phyloP scores from a whole-genome alignment of 2,113 vertebrate genomes.

The Pelecanus crispus region DNA sequence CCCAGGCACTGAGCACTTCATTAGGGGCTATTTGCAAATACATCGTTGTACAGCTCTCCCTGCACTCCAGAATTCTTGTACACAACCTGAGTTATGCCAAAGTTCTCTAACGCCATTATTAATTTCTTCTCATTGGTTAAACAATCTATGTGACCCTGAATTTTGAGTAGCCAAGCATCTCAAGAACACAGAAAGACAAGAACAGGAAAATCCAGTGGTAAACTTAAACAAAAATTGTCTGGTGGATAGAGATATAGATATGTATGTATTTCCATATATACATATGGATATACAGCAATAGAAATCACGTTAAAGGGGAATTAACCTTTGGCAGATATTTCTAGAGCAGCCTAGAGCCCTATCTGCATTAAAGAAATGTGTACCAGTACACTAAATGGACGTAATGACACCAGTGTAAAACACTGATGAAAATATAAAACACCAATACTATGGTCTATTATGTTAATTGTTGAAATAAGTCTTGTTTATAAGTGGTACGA shows the following conservation, averaged over 20 bases:
- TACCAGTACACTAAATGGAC: neutral
- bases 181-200: neutral
- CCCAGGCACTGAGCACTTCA: neutral
- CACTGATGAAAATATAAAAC: neutral
- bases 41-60: neutral
- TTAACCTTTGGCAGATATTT: neutral
- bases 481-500: neutral
- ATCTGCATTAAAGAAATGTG: neutral
- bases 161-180: neutral
- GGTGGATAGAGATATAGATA: neutral
- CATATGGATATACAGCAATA: neutral
- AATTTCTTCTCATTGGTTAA: neutral
- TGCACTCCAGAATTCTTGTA: neutral
- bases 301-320: neutral
- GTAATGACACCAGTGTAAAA: neutral
- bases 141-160: neutral
- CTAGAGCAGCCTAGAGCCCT: neutral
- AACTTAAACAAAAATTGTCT: neutral
- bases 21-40: neutral
- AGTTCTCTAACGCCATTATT: neutral
- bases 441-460: rapidly evolving
- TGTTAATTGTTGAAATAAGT: neutral
- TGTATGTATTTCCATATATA: neutral
- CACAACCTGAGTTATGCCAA: neutral
- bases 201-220: neutral